Percentiles rank a stretch among this genome's conserved stretches.
Evolutionary conservation across 2,888 invertebrate genomes (phyloP).

Genomic region (Malthinus flaveolus): DNA sequence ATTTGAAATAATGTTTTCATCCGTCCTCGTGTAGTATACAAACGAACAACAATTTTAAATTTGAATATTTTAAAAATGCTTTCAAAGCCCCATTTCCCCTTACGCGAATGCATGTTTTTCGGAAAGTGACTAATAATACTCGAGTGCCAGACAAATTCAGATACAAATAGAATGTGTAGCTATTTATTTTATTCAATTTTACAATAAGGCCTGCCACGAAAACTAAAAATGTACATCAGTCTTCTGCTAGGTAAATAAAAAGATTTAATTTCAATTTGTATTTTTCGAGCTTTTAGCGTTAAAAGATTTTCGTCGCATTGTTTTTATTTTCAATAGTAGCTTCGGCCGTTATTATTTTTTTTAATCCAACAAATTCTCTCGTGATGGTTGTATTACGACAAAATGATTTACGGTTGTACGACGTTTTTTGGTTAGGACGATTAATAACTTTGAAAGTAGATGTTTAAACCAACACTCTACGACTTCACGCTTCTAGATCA

Average conservation of each 20-base stretch:
- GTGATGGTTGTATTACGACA: conserved; percentile 14
- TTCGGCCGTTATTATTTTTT: conserved; percentile 5
- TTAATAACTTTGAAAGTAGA: conserved; percentile 33
- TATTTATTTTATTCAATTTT: too few relatives aligned
- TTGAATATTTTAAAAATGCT: too few relatives aligned
- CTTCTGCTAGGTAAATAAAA: not conserved
- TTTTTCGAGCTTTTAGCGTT: too few relatives aligned
- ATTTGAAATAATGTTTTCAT: too few relatives aligned
- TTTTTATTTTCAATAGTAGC: conserved; percentile 1
- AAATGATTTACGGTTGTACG: conserved; percentile 33
- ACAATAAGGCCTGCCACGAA: not conserved
- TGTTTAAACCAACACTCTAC: conserved; percentile 30
- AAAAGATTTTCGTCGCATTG: conserved; percentile 1
- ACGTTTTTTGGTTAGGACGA: conserved; percentile 32
- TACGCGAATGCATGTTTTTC: too few relatives aligned
- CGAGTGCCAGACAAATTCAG: too few relatives aligned
- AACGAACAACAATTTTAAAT: too few relatives aligned
- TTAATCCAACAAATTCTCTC: conserved; percentile 18
- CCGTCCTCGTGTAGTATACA: too few relatives aligned
- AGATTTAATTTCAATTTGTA: too few relatives aligned
- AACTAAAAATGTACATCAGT: not conserved
- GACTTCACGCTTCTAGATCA: conserved; percentile 29
- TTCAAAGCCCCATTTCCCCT: too few relatives aligned
- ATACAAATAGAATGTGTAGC: too few relatives aligned
- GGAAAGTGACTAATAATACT: too few relatives aligned